Conservation (phyloP, 2,888 invertebrate genomes). For the Caenorhabditis angaria region DNA sequence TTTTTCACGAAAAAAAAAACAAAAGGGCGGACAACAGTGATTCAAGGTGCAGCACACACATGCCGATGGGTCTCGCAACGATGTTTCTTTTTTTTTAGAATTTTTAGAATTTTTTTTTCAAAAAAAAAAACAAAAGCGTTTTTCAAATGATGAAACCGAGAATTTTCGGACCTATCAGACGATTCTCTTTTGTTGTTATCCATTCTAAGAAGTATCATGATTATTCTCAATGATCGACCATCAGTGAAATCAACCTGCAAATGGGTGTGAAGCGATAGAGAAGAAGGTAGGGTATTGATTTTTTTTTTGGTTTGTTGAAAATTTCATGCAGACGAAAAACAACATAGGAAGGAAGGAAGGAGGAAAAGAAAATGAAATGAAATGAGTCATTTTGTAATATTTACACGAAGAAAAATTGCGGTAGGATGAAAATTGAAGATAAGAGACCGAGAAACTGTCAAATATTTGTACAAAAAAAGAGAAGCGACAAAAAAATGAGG, state of each 20-base stretch:
- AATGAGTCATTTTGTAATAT: neutral
- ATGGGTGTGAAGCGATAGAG: neutral
- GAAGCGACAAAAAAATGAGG: too few relatives aligned
- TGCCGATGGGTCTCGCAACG: neutral
- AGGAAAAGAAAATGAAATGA: too few relatives aligned
- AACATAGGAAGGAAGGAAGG: neutral
- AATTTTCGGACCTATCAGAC: slow-evolving; percentile 27
- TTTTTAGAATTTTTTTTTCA: neutral
- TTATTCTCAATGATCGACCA: slow-evolving; percentile 4
- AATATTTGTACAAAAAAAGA: neutral
- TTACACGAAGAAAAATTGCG: slow-evolving; percentile 1
- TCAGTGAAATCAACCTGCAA: neutral
- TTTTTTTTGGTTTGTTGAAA: too few relatives aligned
- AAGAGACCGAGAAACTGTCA: slow-evolving; percentile 1
- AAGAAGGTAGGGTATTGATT: neutral
- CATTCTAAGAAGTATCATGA: slow-evolving; percentile 46
- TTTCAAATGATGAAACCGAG: too few relatives aligned
- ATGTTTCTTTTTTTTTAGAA: neutral
- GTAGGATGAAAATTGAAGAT: neutral
- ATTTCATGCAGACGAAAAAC: neutral
- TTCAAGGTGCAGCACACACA: neutral
- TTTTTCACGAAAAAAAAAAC: neutral
- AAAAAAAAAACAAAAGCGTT: too few relatives aligned
- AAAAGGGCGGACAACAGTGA: neutral
- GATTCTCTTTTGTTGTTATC: slow-evolving; percentile 45